phyloP scores from a whole-genome alignment of 2,888 invertebrate genomes.

The Choreutis nemorana region DNA sequence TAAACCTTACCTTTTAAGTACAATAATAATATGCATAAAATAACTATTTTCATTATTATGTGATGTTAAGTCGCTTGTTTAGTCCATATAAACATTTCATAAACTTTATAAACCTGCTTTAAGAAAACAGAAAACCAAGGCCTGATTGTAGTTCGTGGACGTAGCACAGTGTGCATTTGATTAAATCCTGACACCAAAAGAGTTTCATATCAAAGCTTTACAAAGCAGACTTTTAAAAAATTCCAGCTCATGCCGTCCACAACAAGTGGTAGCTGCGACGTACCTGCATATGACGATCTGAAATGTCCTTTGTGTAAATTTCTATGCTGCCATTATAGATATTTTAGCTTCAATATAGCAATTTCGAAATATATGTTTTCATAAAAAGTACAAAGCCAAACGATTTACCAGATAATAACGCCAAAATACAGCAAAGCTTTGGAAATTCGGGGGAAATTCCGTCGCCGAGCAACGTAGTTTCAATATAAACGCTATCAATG shows the following conservation, averaged over 20 bases:
- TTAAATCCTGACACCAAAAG: constrained; percentile 29
- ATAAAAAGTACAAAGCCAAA: no score
- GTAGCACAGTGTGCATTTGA: constrained; percentile 27
- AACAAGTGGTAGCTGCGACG: constrained; percentile 4
- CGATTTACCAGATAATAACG: no score
- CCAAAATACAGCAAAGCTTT: no score
- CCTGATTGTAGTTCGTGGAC: background rate
- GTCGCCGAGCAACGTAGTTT: no score
- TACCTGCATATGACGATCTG: constrained; percentile 10
- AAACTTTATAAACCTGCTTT: background rate
- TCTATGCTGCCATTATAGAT: no score
- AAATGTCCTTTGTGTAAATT: constrained; percentile 16
- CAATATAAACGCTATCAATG: constrained; percentile 12
- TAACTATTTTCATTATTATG: no score
- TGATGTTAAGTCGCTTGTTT: no score
- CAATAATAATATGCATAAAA: no score
- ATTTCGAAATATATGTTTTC: no score
- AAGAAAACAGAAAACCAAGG: background rate
- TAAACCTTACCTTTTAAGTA: no score
- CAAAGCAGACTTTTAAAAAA: constrained; percentile 31
- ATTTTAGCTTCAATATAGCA: no score
- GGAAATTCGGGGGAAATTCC: no score
- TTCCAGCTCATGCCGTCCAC: constrained; percentile 13
- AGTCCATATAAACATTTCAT: background rate
- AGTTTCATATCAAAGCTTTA: constrained; percentile 36